Evolutionary conservation across 92 coral and sea anemone genomes (phyloP).

Genomic region (Zoanthus sansibaricus): DNA sequence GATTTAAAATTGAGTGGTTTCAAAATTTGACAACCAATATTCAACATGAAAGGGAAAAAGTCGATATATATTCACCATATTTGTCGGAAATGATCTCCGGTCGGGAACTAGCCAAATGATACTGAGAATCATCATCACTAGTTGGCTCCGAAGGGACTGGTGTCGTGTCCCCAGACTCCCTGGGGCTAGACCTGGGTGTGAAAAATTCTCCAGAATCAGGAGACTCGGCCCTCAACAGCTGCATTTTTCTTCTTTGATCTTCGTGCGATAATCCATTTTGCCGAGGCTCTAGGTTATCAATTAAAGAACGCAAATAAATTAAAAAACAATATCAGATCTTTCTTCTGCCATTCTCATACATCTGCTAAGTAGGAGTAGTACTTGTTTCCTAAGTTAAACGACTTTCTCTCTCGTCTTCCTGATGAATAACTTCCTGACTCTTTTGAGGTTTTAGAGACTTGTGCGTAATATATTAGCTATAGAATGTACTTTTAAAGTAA

Average conservation of each 20-base stretch:
- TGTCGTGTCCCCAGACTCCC: slow-evolving; percentile 66
- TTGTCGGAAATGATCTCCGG: slow-evolving; percentile 33
- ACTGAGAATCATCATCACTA: slow-evolving; percentile 36
- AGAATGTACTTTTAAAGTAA: background rate
- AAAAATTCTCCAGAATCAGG: slow-evolving; percentile 77
- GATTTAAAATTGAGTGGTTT: background rate
- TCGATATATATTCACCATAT: slow-evolving; percentile 41
- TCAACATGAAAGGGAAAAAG: background rate
- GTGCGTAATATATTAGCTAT: background rate
- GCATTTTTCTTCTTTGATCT: slow-evolving; percentile 32
- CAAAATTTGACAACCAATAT: background rate
- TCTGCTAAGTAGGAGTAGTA: background rate
- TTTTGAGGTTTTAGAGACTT: background rate
- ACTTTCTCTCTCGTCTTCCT: background rate
- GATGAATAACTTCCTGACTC: background rate
- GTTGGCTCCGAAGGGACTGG: slow-evolving; percentile 71
- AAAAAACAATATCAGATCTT: background rate
- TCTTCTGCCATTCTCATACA: background rate
- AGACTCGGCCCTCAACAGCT: slow-evolving; percentile 63
- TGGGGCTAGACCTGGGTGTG: slow-evolving; percentile 70
- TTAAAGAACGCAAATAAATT: slow-evolving; percentile 2
- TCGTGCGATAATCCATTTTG: slow-evolving; percentile 35
- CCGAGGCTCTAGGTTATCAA: slow-evolving; percentile 33
- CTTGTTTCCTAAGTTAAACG: background rate
- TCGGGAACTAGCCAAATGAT: slow-evolving; percentile 32